phyloP scores from a whole-genome alignment of 2,888 invertebrate genomes.

The Caenorhabditis zanzibari region DNA sequence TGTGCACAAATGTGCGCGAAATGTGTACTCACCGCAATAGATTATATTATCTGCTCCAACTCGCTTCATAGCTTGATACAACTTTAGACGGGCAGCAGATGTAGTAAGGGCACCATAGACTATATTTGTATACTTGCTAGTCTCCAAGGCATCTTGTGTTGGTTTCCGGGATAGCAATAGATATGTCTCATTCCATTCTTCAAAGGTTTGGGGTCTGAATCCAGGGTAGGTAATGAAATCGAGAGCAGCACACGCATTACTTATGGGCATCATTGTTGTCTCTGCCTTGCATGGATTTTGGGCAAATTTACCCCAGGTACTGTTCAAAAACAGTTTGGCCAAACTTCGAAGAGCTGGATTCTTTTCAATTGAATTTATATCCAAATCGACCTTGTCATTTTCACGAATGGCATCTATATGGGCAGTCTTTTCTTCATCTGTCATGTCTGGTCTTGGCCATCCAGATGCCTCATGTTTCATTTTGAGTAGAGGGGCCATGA shows the following conservation, averaged over 20 bases:
- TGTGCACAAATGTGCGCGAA: neutral
- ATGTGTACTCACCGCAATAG: conserved; percentile 30
- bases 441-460: too few species aligned
- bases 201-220: too few species aligned
- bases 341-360: too few species aligned
- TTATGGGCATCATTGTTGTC: neutral
- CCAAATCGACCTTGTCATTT: neutral
- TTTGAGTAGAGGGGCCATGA: too few species aligned
- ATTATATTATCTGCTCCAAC: neutral
- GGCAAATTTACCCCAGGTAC: conserved; percentile 12
- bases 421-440: neutral
- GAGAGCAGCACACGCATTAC: too few species aligned
- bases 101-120: conserved; percentile 20
- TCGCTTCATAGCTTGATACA: neutral
- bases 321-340: conserved; percentile 9
- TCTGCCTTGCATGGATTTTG: conserved; percentile 7
- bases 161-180: neutral
- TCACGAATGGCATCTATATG: neutral
- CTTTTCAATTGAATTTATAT: too few species aligned
- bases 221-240: neutral
- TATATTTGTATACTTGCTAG: neutral
- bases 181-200: too few species aligned
- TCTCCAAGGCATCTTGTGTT: neutral
- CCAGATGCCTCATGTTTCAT: too few species aligned
- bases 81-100: neutral